phyloP scores from a whole-genome alignment of 2,113 vertebrate species.

The Mirounga angustirostris region DNA sequence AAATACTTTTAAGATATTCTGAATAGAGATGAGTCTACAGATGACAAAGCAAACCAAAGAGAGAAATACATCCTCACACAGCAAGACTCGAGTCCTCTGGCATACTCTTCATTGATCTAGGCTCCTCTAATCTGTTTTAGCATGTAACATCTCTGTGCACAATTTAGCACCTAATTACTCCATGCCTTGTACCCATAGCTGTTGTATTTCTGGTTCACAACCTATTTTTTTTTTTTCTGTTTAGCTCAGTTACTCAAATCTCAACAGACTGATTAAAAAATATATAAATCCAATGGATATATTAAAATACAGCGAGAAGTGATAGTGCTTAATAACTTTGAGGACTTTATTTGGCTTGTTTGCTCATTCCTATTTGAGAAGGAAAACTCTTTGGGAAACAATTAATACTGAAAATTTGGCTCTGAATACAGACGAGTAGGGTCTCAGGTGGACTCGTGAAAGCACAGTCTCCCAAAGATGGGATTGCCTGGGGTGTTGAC shows the following conservation, averaged over 20 bases:
- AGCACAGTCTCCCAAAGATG: rapidly evolving
- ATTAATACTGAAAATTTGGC: not conserved
- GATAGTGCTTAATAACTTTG: not conserved
- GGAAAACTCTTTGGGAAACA: not conserved
- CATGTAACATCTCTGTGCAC: not conserved
- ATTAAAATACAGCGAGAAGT: not conserved
- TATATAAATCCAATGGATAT: too few species aligned
- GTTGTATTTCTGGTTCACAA: not conserved
- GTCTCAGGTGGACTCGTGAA: not conserved
- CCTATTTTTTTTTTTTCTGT: not conserved
- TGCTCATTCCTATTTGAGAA: not conserved
- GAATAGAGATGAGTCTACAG: not conserved
- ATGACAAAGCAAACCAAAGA: constrained; percentile 11
- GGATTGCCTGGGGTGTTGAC: rapidly evolving
- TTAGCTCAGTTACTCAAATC: not conserved
- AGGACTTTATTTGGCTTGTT: not conserved
- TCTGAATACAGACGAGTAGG: not conserved
- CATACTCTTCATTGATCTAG: not conserved
- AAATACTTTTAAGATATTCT: not conserved
- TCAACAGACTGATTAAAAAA: constrained; percentile 5
- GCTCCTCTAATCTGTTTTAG: not conserved
- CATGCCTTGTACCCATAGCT: not conserved
- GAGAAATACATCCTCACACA: not conserved
- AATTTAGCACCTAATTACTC: not conserved
- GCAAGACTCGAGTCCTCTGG: not conserved